Evolutionary conservation across 1,140 invertebrate species (phyloP).

Genomic region (Drosophila pseudoananassae): DNA sequence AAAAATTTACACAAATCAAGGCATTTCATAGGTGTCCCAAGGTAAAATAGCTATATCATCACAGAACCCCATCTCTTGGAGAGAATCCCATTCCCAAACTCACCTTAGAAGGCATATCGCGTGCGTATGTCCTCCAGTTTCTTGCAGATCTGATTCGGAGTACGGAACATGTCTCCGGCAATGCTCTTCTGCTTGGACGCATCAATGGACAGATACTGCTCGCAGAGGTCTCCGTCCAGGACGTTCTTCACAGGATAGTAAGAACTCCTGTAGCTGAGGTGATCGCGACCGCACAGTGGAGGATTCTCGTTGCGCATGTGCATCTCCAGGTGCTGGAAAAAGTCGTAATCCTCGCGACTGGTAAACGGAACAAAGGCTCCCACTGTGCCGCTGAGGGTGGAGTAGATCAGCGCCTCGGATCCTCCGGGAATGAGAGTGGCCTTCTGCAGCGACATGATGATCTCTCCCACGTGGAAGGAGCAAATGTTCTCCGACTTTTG

Average conservation of each 20-base stretch:
- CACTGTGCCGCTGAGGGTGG: conserved; percentile 97
- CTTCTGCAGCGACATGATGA: conserved; percentile 95
- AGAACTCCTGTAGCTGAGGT: conserved; percentile 98
- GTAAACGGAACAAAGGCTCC: conserved; percentile 99
- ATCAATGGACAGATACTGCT: conserved; percentile 99
- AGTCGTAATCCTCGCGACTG: conserved; percentile 99
- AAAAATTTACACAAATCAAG: conserved; percentile 75
- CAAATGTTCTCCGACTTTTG: conserved; percentile 97
- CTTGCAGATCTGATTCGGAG: conserved; percentile 97
- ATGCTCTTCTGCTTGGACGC: conserved; percentile 97
- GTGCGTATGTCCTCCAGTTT: conserved; percentile 97
- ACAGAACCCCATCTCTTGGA: conserved; percentile 1
- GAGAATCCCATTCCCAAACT: not conserved
- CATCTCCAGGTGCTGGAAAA: conserved; percentile 99
- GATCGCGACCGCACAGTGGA: conserved; percentile 98
- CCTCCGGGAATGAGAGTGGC: conserved; percentile 98
- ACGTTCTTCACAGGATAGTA: conserved; percentile 99
- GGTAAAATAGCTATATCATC: conserved; percentile 79
- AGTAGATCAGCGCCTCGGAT: conserved; percentile 97
- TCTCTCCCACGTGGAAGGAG: conserved; percentile 98
- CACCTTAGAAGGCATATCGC: conserved; percentile 95
- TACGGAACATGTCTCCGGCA: conserved; percentile 96
- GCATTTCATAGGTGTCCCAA: conserved; percentile 83
- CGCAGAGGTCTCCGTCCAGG: conserved; percentile 99
- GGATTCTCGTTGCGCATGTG: conserved; percentile 99